Evolutionary conservation across 2,888 invertebrate genomes (phyloP), one percentile per base, ranked within the genome.

Genomic region (Crossocerus cetratus): DNA sequence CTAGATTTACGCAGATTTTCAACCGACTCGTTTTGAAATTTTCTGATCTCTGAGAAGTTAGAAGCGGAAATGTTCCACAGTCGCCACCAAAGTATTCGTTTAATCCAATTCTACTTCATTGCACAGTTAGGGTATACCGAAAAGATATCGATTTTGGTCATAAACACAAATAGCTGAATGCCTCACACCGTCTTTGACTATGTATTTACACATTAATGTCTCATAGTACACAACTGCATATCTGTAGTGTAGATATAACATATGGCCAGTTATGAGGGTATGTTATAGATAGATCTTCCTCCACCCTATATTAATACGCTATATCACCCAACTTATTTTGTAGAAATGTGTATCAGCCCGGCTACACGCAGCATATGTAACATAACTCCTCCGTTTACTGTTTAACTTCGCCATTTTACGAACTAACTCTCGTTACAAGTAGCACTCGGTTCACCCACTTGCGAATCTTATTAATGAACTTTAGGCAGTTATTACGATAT

Each of bases 401-500:
- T 69, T 71, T 76, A 66, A 80, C 21, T 69, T 83, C 81, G 82
- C 83, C 82, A 83, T 85, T 60, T 62, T 79, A 72, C 72, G 55
- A 77, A 66, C 63, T 80, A 76, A 78, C 76, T 80, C 67, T 73
- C 62, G 70, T 70, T 76, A 65, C 72, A 81, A 78, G 73, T 71
- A 74, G 74, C 16, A 74, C n/a, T 64, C 54, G 58, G 77, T 69
- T 77, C 75, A 55, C 56, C 73, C 65, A 73, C 70, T 68, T 66
- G 65, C 66, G 59, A 69, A 75, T 63, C 70, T 77, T 67, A 81
- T 74, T 62, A 56, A 73, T 73, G 68, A 70, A 70, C 78, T 75
- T 58, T 78, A 78, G 63, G 77, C 83, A 83, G 81, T 79, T 82
- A 84, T 79, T 82, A 84, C 86, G 86, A 77, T 88, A 89, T 90